phyloP scores from a whole-genome alignment of 2,888 invertebrate species.

The Lycia hirtaria region DNA sequence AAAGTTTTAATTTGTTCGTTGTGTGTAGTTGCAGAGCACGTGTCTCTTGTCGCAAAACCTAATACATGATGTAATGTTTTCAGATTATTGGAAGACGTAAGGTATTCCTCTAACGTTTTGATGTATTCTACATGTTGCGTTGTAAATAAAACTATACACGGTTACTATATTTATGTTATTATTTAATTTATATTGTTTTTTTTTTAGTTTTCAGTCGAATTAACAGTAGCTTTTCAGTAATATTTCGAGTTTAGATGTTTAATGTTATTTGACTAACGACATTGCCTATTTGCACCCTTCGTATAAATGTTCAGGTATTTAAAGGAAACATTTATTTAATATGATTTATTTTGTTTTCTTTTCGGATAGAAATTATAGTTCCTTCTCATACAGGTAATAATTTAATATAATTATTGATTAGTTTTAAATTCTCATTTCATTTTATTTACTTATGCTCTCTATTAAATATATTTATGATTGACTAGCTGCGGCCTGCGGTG shows the following conservation, averaged over 20 bases:
- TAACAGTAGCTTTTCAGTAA: neutral
- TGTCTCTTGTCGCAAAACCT: neutral
- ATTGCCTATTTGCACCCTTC: neutral
- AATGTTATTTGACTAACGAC: neutral
- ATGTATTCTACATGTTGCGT: slow-evolving; percentile 2
- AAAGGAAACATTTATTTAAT: neutral
- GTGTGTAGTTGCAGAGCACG: no score
- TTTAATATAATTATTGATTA: neutral
- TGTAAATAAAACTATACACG: slow-evolving; percentile 8
- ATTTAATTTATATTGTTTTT: neutral
- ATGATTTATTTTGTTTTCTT: neutral
- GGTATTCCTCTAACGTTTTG: slow-evolving; percentile 4
- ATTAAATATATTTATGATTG: no score
- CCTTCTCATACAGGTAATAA: neutral
- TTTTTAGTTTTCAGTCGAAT: neutral
- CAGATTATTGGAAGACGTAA: slow-evolving; percentile 17
- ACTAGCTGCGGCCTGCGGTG: no score
- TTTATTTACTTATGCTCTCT: no score
- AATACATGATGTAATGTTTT: slow-evolving; percentile 5
- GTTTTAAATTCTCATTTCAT: neutral
- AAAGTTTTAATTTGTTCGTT: no score
- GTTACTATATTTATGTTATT: neutral
- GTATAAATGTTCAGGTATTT: neutral
- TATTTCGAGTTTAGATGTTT: neutral
- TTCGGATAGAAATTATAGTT: neutral